Conservation (phyloP, 1,140 invertebrate species). For the Eupeodes corollae region DNA sequence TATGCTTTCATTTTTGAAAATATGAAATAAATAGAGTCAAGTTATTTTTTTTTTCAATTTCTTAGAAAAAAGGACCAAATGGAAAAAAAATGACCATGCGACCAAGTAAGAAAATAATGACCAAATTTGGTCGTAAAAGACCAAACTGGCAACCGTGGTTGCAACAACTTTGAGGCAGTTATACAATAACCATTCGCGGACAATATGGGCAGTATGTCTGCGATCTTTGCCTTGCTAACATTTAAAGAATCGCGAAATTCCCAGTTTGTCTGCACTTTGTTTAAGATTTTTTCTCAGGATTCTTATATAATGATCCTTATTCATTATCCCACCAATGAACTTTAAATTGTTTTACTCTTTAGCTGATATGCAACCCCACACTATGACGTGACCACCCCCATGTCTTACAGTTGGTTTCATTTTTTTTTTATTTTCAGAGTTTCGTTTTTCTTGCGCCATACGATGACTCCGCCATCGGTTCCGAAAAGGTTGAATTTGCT, state of each 20-base stretch:
- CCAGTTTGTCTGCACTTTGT: slow-evolving; percentile 1
- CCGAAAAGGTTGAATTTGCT: too few relatives aligned
- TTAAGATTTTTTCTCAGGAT: slow-evolving; percentile 4
- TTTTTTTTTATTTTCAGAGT: too few relatives aligned
- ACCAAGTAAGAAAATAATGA: slow-evolving; percentile 1
- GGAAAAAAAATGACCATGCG: slow-evolving; percentile 2
- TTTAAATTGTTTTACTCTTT: not conserved
- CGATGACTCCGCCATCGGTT: too few relatives aligned
- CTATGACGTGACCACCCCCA: too few relatives aligned
- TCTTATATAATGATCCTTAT: slow-evolving; percentile 1
- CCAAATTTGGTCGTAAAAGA: too few relatives aligned
- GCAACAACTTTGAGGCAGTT: slow-evolving; percentile 2
- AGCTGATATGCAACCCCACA: slow-evolving; percentile 3
- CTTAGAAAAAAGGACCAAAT: too few relatives aligned
- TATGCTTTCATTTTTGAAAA: too few relatives aligned
- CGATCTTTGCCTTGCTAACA: not conserved
- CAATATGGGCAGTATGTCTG: not conserved
- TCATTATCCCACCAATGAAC: slow-evolving; percentile 3
- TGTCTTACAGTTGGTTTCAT: too few relatives aligned
- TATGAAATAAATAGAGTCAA: too few relatives aligned
- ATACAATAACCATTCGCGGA: not conserved
- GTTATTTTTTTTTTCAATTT: too few relatives aligned
- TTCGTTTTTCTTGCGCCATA: too few relatives aligned
- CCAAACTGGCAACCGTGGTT: too few relatives aligned
- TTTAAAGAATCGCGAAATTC: not conserved